Evolutionary conservation across 30 jellyfish, hydroid and myxozoan species (phyloP), one percentile per base, ranked within the genome.

Genomic region (Cassiopea andromeda): DNA sequence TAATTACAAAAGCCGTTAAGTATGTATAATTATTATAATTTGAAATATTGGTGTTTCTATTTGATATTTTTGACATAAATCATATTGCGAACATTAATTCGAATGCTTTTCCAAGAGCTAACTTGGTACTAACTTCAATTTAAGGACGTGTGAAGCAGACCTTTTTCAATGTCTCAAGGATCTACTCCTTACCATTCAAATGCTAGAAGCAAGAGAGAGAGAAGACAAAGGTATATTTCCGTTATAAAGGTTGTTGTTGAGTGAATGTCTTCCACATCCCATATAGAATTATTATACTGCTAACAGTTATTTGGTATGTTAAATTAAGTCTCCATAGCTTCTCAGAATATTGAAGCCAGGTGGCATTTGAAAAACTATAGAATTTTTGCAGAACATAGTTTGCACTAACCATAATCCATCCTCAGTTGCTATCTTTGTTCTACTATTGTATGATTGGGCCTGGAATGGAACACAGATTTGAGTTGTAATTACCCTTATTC

Each of bases 91-190:
- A 57, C 7, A 13, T 57, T 57, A 1, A 13, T 61, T 61, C 43
- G 73, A 61, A 6, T 50, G 64, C 64, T 50, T 50, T 14, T 66
- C 18, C 18, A 66, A 66, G 7, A 2, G 15, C 7, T 19, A 14
- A 2, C 15, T 13, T 19, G 17, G 38, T 27, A 17, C 69, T 45
- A 12, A 45, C 61, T 60, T 77, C 68, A 61, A 6, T 17, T 77
- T 47, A 14, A 94, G 99, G 69, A 91, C 99, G 7, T 95, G 96
- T 77, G 98, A 95, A 73, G 48, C 97, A 10, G 84, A 69, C 8
- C 91, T 78, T 69, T 95, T 95, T 60, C 99, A 95, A 78, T 79
- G 87, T 74, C 87, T 92, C 89, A 95, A 95, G 78, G 98, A 95
- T 80, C 85, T 91, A 64, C 82, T 80, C 16, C 83, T 89, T 0